phyloP scores from a whole-genome alignment of 1,140 invertebrate genomes.

The Diachasma alloeum region DNA sequence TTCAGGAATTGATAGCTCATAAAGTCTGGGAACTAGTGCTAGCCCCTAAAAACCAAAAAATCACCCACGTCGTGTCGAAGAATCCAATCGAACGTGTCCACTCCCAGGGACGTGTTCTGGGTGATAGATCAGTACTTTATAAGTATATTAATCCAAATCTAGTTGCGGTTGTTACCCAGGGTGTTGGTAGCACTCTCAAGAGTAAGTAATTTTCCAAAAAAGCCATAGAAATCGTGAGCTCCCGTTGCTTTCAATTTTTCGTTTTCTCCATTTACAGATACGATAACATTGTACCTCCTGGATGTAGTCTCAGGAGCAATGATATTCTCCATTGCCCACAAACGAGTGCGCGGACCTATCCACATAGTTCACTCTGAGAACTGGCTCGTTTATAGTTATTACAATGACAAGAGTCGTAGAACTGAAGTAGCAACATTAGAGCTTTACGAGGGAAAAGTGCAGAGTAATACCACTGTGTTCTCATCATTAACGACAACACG shows the following conservation, averaged over 20 bases:
- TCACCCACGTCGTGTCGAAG: slow-evolving; percentile 76
- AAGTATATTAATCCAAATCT: slow-evolving; percentile 99
- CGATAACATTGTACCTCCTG: slow-evolving; percentile 83
- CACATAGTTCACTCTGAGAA: slow-evolving; percentile 96
- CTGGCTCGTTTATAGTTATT: slow-evolving; percentile 95
- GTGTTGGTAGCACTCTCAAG: slow-evolving; percentile 78
- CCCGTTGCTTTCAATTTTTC: neutral
- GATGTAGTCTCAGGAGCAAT: slow-evolving; percentile 90
- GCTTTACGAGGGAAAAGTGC: slow-evolving; percentile 91
- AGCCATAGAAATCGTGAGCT: neutral
- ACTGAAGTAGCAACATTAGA: slow-evolving; percentile 93
- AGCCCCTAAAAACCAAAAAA: slow-evolving; percentile 72
- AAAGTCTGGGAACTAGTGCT: slow-evolving; percentile 78
- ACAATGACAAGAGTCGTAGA: slow-evolving; percentile 91
- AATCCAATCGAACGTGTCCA: slow-evolving; percentile 87
- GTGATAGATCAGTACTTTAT: slow-evolving; percentile 95
- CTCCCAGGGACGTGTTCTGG: slow-evolving; percentile 93
- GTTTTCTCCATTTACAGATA: slow-evolving; percentile 62
- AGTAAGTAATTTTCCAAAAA: slow-evolving; percentile 61
- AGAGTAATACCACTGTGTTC: slow-evolving; percentile 87
- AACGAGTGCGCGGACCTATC: slow-evolving; percentile 81
- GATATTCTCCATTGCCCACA: slow-evolving; percentile 78
- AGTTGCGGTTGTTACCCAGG: slow-evolving; percentile 84
- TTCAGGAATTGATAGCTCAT: slow-evolving; percentile 59
- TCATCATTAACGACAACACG: slow-evolving; percentile 79